Percentiles rank a stretch among this genome's conserved stretches.
Evolutionary conservation across 2,888 invertebrate genomes (phyloP).

Genomic region (Eupithecia subumbrata): DNA sequence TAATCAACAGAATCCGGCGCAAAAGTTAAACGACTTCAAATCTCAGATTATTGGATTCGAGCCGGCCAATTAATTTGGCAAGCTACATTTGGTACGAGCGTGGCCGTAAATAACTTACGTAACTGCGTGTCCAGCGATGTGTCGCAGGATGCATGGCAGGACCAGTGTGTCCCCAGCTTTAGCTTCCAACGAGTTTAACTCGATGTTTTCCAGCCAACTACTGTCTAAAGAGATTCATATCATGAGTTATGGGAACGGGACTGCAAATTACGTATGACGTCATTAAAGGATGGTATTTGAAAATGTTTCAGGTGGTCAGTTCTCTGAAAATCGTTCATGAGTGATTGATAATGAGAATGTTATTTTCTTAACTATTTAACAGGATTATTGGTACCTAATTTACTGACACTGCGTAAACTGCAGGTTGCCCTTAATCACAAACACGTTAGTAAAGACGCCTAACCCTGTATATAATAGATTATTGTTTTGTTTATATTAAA

Average conservation of each 20-base stretch:
- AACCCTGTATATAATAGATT: too few species aligned
- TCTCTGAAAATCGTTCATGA: neutral
- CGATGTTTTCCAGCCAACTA: slow-evolving; percentile 77
- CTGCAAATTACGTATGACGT: neutral
- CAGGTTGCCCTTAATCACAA: too few species aligned
- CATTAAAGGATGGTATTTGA: neutral
- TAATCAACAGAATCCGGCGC: slow-evolving; percentile 18
- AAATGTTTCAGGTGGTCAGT: neutral
- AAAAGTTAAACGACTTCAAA: slow-evolving; percentile 34
- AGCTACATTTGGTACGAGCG: slow-evolving; percentile 37
- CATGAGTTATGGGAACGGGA: slow-evolving; percentile 11
- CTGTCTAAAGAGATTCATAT: slow-evolving; percentile 60
- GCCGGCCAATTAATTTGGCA: slow-evolving; percentile 43
- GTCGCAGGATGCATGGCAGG: slow-evolving; percentile 72
- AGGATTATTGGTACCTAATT: too few species aligned
- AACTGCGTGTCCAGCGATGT: slow-evolving; percentile 66
- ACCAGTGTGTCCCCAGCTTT: slow-evolving; percentile 69
- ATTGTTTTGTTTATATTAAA: too few species aligned
- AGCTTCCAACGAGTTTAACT: slow-evolving; percentile 73
- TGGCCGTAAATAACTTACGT: slow-evolving; percentile 64
- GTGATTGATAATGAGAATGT: too few species aligned
- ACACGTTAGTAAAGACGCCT: too few species aligned
- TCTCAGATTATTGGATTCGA: slow-evolving; percentile 41
- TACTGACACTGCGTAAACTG: too few species aligned
- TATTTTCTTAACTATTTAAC: too few species aligned